Percentiles rank a stretch among this genome's conserved stretches.
Evolutionary conservation across 2,888 invertebrate species (phyloP).

Genomic region (Leistus spinibarbis): DNA sequence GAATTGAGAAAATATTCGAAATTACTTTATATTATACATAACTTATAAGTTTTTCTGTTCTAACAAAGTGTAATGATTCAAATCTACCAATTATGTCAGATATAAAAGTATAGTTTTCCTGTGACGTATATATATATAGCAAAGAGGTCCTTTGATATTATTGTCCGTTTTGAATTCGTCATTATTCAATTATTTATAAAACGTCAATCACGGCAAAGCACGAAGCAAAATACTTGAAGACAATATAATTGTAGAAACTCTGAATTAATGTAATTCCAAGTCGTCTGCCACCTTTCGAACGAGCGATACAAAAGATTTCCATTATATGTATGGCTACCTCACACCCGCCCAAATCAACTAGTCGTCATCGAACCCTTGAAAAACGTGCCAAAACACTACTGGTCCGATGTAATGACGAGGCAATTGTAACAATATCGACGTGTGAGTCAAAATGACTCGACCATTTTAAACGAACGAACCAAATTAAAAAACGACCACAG

Average conservation of each 20-base stretch:
- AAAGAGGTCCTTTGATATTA: background rate
- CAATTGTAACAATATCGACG: conserved; percentile 53
- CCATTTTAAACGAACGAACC: conserved; percentile 34
- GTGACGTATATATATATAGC: background rate
- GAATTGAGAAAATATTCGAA: no score
- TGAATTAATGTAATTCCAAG: conserved; percentile 36
- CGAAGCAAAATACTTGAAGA: conserved; percentile 19
- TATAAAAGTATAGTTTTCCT: background rate
- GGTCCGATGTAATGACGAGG: conserved; percentile 50
- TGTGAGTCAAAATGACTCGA: conserved; percentile 54
- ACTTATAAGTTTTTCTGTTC: background rate
- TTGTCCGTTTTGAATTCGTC: background rate
- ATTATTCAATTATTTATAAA: conserved; percentile 28
- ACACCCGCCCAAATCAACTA: conserved; percentile 3
- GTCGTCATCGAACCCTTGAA: conserved; percentile 1
- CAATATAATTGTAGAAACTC: conserved; percentile 37
- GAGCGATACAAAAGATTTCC: conserved; percentile 34
- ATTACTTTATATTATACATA: no score
- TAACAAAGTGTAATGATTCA: background rate
- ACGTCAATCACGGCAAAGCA: conserved; percentile 17
- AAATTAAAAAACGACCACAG: conserved; percentile 25
- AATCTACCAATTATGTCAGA: no score
- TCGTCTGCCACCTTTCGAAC: conserved; percentile 30
- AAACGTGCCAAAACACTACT: conserved; percentile 33
- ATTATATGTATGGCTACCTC: conserved; percentile 39